Conservation (phyloP, 2,888 invertebrate species). For the Microctonus hyperodae region DNA sequence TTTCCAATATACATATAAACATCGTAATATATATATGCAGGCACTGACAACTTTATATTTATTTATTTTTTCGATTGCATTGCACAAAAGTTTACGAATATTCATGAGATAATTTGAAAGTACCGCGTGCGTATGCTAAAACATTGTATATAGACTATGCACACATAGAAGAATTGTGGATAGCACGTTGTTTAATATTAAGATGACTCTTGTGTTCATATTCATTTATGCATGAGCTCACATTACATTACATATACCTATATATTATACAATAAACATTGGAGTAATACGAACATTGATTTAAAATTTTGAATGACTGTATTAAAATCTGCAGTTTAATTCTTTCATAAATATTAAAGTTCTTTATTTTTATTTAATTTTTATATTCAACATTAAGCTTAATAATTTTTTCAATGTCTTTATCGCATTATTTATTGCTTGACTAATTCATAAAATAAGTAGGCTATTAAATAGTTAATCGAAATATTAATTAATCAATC, state of each 20-base stretch:
- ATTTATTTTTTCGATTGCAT: background rate
- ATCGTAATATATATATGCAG: too few relatives aligned
- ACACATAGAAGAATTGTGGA: background rate
- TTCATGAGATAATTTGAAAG: constrained; percentile 6
- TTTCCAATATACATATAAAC: background rate
- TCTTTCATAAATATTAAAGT: background rate
- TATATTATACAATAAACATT: background rate
- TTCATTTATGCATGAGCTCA: constrained; percentile 28
- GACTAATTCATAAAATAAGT: background rate
- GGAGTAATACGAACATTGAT: constrained; percentile 4
- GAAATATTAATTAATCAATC: background rate
- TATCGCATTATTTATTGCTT: background rate
- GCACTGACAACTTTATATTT: background rate
- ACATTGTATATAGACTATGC: background rate
- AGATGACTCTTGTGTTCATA: constrained; percentile 9
- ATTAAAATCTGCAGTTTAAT: background rate
- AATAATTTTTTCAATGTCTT: background rate
- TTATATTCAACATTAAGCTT: background rate
- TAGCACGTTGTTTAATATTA: background rate
- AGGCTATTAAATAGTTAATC: background rate
- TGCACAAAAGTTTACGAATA: background rate
- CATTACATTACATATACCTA: constrained; percentile 8
- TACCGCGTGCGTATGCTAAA: constrained; percentile 8
- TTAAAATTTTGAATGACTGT: background rate
- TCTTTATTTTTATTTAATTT: too few relatives aligned